These are phyloP conservation scores for Penaeus indicus DNA, from an alignment of 1,140 invertebrate species.

Conservation along the genomic window DNA sequence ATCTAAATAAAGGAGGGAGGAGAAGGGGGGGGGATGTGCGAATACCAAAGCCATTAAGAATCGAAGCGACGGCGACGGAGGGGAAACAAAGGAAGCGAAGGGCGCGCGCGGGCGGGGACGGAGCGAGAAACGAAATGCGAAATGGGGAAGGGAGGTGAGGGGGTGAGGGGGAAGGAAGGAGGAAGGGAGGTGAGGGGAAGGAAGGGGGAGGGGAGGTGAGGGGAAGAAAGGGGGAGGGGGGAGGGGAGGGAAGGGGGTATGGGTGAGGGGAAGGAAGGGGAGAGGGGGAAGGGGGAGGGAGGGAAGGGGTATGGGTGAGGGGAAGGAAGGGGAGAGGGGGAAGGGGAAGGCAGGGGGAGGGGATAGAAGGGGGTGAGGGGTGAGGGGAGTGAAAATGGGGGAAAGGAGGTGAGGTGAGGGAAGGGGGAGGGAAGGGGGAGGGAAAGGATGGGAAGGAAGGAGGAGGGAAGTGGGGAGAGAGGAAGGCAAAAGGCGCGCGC, in stretches of 20 bases:
- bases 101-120: background rate
- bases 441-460: background rate
- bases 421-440: background rate
- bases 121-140: background rate
- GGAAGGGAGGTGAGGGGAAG: no score
- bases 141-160: background rate
- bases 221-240: no score
- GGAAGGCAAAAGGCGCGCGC: no score
- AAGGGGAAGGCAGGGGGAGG: no score
- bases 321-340: no score
- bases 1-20: no score
- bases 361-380: background rate
- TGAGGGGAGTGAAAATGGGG: background rate
- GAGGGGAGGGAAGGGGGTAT: no score
- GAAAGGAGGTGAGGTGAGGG: background rate
- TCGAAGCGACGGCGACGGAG: background rate
- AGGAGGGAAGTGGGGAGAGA: background rate
- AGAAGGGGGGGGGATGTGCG: no score
- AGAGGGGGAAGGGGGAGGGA: no score
- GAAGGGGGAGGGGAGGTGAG: no score
- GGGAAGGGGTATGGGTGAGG: no score
- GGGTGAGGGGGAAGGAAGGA: background rate
- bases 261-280: no score
- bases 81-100: background rate
- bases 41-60: constrained; percentile 15